Percentiles rank a stretch among this genome's conserved stretches.
These are phyloP conservation scores for Chaetophractus vellerosus DNA, from an alignment of 2,797 vertebrate genomes.

Conservation along the genomic window DNA sequence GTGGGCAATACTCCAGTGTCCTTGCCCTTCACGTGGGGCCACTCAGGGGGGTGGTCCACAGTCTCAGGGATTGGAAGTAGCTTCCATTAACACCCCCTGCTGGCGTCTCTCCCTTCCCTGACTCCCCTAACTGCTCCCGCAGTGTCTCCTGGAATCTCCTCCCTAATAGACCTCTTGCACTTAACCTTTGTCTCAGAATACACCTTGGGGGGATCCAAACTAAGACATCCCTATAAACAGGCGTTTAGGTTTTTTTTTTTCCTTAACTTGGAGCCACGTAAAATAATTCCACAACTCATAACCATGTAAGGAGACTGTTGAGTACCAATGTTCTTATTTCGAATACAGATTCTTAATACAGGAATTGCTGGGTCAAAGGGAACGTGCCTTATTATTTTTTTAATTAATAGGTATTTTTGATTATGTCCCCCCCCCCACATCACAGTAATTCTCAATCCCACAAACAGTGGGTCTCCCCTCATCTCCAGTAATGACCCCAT, in stretches of 20 bases:
- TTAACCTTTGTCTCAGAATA: neutral
- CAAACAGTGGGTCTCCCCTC: neutral
- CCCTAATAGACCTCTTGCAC: neutral
- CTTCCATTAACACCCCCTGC: neutral
- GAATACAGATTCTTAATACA: neutral
- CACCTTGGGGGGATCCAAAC: neutral
- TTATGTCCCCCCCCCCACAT: no score
- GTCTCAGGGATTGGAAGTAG: neutral
- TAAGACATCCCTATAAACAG: no score
- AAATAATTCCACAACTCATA: neutral
- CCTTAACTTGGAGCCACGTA: neutral
- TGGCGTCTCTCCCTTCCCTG: no score
- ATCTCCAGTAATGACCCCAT: neutral
- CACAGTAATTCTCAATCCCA: neutral
- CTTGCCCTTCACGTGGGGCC: neutral
- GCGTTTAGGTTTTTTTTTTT: neutral
- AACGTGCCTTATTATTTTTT: neutral
- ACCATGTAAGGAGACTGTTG: neutral
- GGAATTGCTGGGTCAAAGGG: neutral
- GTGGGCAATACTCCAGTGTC: no score
- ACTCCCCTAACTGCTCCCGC: neutral
- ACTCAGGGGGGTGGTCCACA: neutral
- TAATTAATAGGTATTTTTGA: neutral
- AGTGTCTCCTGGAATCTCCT: neutral
- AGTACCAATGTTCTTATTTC: slow-evolving; percentile 18